Base-by-base conservation (phyloP, 2,113 vertebrate genomes). In the Polyodon spathula region DNA sequence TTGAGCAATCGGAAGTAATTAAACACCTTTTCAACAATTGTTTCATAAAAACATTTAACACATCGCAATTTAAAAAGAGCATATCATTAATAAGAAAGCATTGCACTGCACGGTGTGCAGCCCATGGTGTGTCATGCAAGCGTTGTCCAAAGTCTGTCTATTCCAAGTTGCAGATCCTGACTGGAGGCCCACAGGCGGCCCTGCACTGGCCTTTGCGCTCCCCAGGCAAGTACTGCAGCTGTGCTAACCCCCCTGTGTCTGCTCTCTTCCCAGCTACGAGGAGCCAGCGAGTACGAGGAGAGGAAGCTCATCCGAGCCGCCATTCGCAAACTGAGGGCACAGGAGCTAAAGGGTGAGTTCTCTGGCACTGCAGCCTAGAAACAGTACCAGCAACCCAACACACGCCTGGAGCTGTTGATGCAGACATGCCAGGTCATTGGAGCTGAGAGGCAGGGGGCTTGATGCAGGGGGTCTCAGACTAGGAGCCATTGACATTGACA, bases 231-330 rank as follows among this genome's bases (percentile, higher is more conserved):
- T n/a, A n/a, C n/a, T 37, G 54, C 54, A 8, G 16, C 11, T 16
- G 9, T 54, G 6, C 41, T 15, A 41, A 38, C n/a, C 39, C 39
- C 14, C 5, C 55, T 58, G 10, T 53, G 11, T 15, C 15, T 27
- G 59, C 12, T 60, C 11, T 53, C 41, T 58, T 57, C 16, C 6
- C 71, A 95, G 93, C 84, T 97, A 46, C 86, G 90, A 27, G 78
- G 81, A 0, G 85, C 94, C 0, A 76, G 68, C 0, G 90, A 94
- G 59, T 97, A 91, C 0, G 92, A 95, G 73, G 93, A 97, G 65
- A 90, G 94, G 62, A 95, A 94, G 73, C 68, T 97, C 67, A 97
- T 97, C 67, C 81, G 94, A 66, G 92, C 89, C 0, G 87, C 92
- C 64, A 97, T 97, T 73, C 85, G 92, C 68, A 89, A 89, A 5